phyloP scores from a whole-genome alignment of 2,113 vertebrate species.

The Phoenicopterus ruber region DNA sequence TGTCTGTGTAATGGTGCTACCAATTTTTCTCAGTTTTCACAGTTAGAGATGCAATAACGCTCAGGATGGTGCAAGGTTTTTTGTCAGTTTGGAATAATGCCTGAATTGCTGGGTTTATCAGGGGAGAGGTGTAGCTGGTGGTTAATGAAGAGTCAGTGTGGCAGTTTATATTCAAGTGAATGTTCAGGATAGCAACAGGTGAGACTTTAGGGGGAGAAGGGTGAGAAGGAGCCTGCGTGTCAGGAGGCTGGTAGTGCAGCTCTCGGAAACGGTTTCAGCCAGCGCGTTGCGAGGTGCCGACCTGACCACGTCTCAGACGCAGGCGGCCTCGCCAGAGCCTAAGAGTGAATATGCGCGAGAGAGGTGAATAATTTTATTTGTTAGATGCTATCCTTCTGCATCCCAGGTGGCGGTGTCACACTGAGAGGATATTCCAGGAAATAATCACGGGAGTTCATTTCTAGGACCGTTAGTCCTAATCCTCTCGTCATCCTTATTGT shows the following conservation, averaged over 20 bases:
- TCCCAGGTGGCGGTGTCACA: neutral
- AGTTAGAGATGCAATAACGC: neutral
- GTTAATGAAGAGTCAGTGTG: neutral
- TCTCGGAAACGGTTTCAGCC: neutral
- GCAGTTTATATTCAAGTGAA: neutral
- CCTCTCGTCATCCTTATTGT: neutral
- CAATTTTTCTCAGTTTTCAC: neutral
- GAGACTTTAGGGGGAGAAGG: neutral
- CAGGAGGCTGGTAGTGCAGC: neutral
- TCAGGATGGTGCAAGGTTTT: neutral
- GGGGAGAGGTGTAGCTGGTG: neutral
- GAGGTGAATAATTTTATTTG: neutral
- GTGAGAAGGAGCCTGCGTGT: neutral
- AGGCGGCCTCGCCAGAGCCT: neutral
- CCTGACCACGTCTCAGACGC: neutral
- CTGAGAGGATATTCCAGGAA: constrained; percentile 7
- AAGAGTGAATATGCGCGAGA: neutral
- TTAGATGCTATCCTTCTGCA: neutral
- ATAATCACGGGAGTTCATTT: neutral
- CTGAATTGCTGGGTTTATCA: neutral
- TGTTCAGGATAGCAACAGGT: neutral
- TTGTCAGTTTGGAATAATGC: neutral
- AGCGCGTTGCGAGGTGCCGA: neutral
- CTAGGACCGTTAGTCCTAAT: constrained; percentile 7
- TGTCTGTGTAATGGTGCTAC: neutral